A percentile compares a stretch with the other conserved stretches of the same genome.
phyloP scores from a whole-genome alignment of 2,797 vertebrate genomes.

The Phyllotis vaccarum region DNA sequence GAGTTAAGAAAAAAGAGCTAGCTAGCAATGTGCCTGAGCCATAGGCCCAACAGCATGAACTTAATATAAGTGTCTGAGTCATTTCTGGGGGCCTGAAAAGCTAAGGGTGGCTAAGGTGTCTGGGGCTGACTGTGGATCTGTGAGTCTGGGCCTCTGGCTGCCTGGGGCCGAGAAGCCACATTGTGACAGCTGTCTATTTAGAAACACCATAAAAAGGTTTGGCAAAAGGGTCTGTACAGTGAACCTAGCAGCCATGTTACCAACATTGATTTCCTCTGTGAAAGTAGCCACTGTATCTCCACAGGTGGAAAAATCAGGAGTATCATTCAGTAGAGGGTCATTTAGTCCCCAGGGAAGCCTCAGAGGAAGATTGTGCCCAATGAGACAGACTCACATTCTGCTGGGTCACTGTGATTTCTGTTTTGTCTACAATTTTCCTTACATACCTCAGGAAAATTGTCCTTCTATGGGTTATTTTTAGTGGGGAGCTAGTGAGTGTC shows the following conservation, averaged over 20 bases:
- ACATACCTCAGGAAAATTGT: slow-evolving; percentile 91
- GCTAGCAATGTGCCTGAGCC: too few relatives aligned
- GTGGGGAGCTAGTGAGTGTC: slow-evolving; percentile 76
- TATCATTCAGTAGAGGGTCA: slow-evolving; percentile 98
- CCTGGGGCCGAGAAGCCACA: too few relatives aligned
- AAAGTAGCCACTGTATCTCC: slow-evolving; percentile 96
- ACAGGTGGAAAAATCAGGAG: slow-evolving; percentile 98
- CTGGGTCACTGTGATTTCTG: slow-evolving; percentile 90
- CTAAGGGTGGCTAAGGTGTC: too few relatives aligned
- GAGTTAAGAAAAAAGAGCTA: too few relatives aligned
- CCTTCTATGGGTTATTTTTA: slow-evolving; percentile 85
- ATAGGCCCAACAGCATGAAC: too few relatives aligned
- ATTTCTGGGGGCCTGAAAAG: too few relatives aligned
- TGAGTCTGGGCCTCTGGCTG: too few relatives aligned
- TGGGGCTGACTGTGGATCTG: too few relatives aligned
- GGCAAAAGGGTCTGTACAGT: slow-evolving; percentile 86
- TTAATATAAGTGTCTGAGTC: too few relatives aligned
- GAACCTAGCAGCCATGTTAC: slow-evolving; percentile 99
- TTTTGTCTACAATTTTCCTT: slow-evolving; percentile 84
- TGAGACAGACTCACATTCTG: slow-evolving; percentile 80
- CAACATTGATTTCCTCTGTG: slow-evolving; percentile 95
- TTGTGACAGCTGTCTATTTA: too few relatives aligned
- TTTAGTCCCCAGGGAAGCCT: slow-evolving; percentile 88
- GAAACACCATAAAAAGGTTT: too few relatives aligned
- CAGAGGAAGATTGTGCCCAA: too few relatives aligned